Evolutionary conservation across 2,113 vertebrate species (phyloP).

Genomic region (Sturnus vulgaris): DNA sequence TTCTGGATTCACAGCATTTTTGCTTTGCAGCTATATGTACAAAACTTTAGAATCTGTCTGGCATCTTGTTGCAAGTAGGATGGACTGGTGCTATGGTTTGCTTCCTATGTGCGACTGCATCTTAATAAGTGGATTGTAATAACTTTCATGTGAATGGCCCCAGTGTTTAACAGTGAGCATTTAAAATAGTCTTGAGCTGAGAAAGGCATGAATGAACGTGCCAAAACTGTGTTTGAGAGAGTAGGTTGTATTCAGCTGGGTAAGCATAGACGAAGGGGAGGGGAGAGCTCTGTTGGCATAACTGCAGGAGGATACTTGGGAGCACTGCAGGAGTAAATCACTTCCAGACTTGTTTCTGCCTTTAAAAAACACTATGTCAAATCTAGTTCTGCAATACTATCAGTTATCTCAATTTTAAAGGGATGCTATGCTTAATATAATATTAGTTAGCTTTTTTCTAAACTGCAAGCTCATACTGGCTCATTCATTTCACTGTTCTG

Average conservation of each 20-base stretch:
- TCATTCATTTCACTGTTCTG: neutral
- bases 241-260: slow-evolving; percentile 25
- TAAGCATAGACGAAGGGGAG: neutral
- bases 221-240: slow-evolving; percentile 35
- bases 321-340: slow-evolving; percentile 15
- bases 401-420: neutral
- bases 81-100: slow-evolving; percentile 3
- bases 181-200: slow-evolving; percentile 38
- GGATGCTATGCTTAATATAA: neutral
- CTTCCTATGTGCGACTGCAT: neutral
- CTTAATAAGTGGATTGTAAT: slow-evolving; percentile 36
- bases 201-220: slow-evolving; percentile 37
- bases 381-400: neutral
- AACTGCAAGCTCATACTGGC: neutral
- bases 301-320: neutral
- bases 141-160: slow-evolving; percentile 15
- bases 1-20: neutral
- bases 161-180: neutral
- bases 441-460: neutral
- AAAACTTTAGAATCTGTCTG: neutral
- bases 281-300: neutral
- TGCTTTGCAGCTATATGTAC: neutral
- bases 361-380: neutral
- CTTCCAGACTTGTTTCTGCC: slow-evolving; percentile 24
- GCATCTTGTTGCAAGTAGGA: neutral